These are phyloP conservation scores for Araneus ventricosus DNA, from an alignment of 1,140 invertebrate genomes.

Conservation along the genomic window DNA sequence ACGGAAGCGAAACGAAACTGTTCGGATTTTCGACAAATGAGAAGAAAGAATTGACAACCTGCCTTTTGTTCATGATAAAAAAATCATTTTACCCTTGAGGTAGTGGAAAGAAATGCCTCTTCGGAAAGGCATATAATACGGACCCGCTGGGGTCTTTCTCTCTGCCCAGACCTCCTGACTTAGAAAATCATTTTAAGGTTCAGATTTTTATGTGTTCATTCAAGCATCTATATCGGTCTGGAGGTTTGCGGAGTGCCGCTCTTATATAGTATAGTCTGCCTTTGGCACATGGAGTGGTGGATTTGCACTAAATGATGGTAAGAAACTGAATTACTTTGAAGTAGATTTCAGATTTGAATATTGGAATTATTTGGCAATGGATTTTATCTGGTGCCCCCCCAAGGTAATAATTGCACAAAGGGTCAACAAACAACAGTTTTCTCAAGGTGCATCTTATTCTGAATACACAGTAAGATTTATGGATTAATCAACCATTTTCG, in stretches of 20 bases:
- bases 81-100: slow-evolving; percentile 45
- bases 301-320: background rate
- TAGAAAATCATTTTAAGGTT: slow-evolving; percentile 17
- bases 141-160: background rate
- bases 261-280: background rate
- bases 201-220: slow-evolving; percentile 20
- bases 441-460: too few species aligned
- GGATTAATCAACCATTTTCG: too few species aligned
- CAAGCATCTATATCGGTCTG: background rate
- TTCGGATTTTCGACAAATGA: slow-evolving; percentile 48
- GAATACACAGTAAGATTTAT: too few species aligned
- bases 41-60: slow-evolving; percentile 38
- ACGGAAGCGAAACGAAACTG: slow-evolving; percentile 29
- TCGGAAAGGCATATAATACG: background rate
- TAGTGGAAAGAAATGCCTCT: background rate
- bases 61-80: slow-evolving; percentile 57
- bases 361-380: too few species aligned
- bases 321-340: too few species aligned
- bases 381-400: too few species aligned
- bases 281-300: background rate
- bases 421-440: too few species aligned
- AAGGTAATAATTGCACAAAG: too few species aligned
- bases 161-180: background rate
- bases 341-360: too few species aligned
- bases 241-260: background rate